These are phyloP conservation scores for Ammospiza caudacuta DNA, from an alignment of 2,113 vertebrate genomes.

Conservation along the genomic window DNA sequence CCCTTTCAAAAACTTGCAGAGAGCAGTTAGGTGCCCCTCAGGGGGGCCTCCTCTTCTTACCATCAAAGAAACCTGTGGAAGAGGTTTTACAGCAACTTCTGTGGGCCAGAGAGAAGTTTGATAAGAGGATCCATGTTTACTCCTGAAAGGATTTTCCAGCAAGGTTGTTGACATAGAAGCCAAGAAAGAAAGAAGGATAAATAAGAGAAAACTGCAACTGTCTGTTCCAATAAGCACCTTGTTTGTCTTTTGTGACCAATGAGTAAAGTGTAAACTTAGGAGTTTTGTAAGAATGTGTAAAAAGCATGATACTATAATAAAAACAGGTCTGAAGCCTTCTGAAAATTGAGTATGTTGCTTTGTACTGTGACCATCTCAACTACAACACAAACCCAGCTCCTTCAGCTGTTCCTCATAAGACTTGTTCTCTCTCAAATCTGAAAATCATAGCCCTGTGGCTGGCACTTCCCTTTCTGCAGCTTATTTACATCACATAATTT, in stretches of 20 bases:
- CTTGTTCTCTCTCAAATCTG: not conserved
- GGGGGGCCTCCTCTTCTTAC: not conserved
- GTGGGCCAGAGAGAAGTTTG: not conserved
- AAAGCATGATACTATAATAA: not conserved
- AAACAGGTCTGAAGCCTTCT: not conserved
- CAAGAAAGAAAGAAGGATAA: not conserved
- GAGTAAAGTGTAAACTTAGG: not conserved
- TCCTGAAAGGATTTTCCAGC: not conserved
- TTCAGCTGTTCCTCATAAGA: not conserved
- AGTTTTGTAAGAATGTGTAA: not conserved
- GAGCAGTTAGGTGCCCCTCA: not conserved
- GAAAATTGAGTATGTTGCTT: not conserved
- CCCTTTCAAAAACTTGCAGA: not conserved
- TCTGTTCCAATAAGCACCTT: not conserved
- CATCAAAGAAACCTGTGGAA: not conserved
- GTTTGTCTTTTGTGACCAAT: not conserved
- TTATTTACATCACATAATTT: not conserved
- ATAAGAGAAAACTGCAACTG: not conserved
- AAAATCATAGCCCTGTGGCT: accelerated
- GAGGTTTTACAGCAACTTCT: not conserved
- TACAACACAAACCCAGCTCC: not conserved
- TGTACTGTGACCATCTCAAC: not conserved
- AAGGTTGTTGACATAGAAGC: not conserved
- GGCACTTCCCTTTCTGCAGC: not conserved
- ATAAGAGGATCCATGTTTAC: not conserved